Evolutionary conservation across 2,888 invertebrate species (phyloP).

Genomic region (Apotomis turbidana): DNA sequence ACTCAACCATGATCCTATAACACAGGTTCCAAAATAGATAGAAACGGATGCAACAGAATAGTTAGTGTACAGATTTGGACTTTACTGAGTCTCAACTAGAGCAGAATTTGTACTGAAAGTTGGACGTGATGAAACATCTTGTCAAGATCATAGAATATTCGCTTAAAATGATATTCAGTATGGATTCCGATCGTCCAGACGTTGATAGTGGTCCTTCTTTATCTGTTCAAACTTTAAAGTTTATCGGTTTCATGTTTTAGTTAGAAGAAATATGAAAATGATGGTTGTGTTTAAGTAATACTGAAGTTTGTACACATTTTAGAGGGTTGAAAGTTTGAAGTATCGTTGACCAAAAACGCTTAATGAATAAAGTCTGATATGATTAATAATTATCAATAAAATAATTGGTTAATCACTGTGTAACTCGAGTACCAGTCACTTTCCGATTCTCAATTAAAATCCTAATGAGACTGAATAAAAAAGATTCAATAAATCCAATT

Average conservation of each 20-base stretch:
- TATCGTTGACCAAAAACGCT: too few relatives aligned
- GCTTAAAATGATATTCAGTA: conserved; percentile 35
- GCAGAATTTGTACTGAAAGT: background rate
- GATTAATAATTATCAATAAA: too few relatives aligned
- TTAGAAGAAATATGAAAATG: too few relatives aligned
- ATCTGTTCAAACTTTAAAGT: conserved; percentile 2
- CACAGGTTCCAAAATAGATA: conserved; percentile 14
- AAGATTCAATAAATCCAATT: background rate
- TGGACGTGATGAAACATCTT: conserved; percentile 30
- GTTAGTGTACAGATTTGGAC: conserved; percentile 12
- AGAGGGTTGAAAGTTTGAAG: too few relatives aligned
- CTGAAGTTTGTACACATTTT: too few relatives aligned
- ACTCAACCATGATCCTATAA: conserved; percentile 41
- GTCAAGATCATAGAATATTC: conserved; percentile 37
- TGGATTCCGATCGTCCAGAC: conserved; percentile 19
- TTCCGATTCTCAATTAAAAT: too few relatives aligned
- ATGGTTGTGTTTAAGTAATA: too few relatives aligned
- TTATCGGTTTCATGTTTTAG: too few relatives aligned
- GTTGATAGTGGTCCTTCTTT: conserved; percentile 5
- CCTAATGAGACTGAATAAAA: background rate
- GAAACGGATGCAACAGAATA: background rate
- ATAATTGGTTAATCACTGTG: too few relatives aligned
- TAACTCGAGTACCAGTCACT: too few relatives aligned
- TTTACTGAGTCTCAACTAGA: background rate
- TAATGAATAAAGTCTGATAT: too few relatives aligned